These are phyloP conservation scores for Pelusios castaneus DNA, from an alignment of 2,113 vertebrate genomes.

Conservation along the genomic window DNA sequence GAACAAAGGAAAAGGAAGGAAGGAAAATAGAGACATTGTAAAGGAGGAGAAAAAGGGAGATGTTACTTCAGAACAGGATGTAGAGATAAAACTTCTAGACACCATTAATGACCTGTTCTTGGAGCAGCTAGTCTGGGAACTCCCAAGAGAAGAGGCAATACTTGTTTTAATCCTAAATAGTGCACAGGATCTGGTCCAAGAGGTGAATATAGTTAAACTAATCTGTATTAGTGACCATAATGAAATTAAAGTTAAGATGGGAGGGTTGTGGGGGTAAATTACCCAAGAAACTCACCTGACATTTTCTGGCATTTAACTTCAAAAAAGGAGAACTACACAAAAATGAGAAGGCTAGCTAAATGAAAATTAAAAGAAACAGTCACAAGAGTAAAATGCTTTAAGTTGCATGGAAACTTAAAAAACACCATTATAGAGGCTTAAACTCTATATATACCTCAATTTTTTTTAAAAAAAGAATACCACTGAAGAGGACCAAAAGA, in stretches of 20 bases:
- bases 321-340: not conserved
- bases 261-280: too few relatives aligned
- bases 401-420: not conserved
- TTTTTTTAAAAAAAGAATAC: too few relatives aligned
- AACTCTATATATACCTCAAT: not conserved
- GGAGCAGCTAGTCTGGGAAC: not conserved
- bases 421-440: not conserved
- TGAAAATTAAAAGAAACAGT: not conserved
- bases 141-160: not conserved
- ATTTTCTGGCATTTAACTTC: too few relatives aligned
- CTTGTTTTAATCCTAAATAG: not conserved
- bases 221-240: not conserved
- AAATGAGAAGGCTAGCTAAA: not conserved
- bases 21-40: fast-evolving
- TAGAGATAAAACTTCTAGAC: not conserved
- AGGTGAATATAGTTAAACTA: not conserved
- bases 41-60: not conserved
- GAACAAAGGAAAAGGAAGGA: not conserved
- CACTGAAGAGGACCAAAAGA: not conserved
- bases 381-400: not conserved
- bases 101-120: not conserved
- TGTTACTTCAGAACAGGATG: not conserved
- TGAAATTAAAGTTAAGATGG: not conserved
- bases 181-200: not conserved
- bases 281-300: not conserved